Evolutionary conservation across 2,888 invertebrate genomes (phyloP), one percentile per base, ranked within the genome.

Genomic region (Morpho deidamia): DNA sequence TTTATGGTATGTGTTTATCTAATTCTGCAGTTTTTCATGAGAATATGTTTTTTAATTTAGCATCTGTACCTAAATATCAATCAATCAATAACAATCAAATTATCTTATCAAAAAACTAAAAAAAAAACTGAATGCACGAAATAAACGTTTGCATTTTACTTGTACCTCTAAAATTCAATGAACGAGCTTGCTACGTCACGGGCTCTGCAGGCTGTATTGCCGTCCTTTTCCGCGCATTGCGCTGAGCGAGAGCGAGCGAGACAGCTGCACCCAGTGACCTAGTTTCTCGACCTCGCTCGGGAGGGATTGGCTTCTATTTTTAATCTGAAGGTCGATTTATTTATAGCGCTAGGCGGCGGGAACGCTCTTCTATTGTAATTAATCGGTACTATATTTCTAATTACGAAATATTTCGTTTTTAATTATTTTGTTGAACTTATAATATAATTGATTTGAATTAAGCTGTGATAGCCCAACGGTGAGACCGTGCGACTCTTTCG

Each of bases 311-410:
- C 76, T 74, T 88, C 89, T 89, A 89, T 89, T 88, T 89, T 84
- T 87, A 86, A 82, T 74, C 83, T 86, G 87, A 89, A 89, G 89
- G 89, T 89, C 89, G 85, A 68, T 80, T 78, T 89, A 89, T 89
- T 85, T 85, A 87, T 88, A 86, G 83, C 74, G 63, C 65, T 65
- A 68, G 75, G 71, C 66, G 68, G 63, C 65, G 68, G 68, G 69
- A 51, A 68, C 68, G 57, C 59, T 63, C 56, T 59, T 55, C 62
- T 54, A 64, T 64, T 65, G 63, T 64, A 64, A 66, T 66, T 69
- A 66, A 64, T 69, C 57, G 61, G 63, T 57, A 66, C 63, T 59
- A 60, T 62, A 50, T 58, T 58, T 63, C 49, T 62, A 61, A 62
- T 63, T 63, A 54, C 51, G 45, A 57, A 52, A 56, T 62, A 63